Evolutionary conservation across 1,140 invertebrate genomes (phyloP).

Genomic region (Drosophila ambigua): DNA sequence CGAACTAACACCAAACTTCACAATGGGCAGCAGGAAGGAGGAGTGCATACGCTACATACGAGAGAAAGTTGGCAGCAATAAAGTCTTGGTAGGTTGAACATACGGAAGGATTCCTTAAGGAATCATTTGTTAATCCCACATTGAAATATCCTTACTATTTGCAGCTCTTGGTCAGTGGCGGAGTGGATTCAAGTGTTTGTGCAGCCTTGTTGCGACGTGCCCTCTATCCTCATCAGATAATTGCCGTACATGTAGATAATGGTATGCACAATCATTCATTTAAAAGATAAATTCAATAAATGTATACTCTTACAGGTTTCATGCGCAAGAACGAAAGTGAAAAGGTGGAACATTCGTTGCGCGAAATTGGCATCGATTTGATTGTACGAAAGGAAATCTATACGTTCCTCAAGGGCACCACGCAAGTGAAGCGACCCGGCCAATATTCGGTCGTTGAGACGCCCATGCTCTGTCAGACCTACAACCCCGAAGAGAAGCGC

Average conservation of each 20-base stretch:
- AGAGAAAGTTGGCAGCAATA: constrained; percentile 94
- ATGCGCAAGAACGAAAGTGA: constrained; percentile 98
- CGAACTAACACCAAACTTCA: constrained; percentile 94
- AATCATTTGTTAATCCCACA: background rate
- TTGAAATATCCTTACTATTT: background rate
- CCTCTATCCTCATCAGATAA: constrained; percentile 94
- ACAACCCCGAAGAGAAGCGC: constrained; percentile 97
- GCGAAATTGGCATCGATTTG: constrained; percentile 93
- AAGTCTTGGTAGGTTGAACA: constrained; percentile 92
- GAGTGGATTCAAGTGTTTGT: constrained; percentile 99
- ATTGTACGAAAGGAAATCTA: constrained; percentile 91
- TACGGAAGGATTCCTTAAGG: background rate
- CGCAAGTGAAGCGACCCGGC: constrained; percentile 86
- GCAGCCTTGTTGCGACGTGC: constrained; percentile 96
- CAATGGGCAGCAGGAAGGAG: constrained; percentile 93
- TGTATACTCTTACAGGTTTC: constrained; percentile 87
- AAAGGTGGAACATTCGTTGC: constrained; percentile 93
- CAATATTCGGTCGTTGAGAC: constrained; percentile 88
- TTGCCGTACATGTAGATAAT: constrained; percentile 99
- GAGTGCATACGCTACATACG: constrained; percentile 97
- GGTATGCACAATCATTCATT: constrained; percentile 83
- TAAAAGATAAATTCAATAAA: constrained; percentile 3
- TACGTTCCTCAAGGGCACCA: constrained; percentile 91
- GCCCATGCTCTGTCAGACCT: constrained; percentile 93
- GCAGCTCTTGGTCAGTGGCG: constrained; percentile 96